A percentile compares a stretch with the other conserved stretches of the same genome.
Evolutionary conservation across 2,797 vertebrate genomes (phyloP).

Genomic region (Parambassis ranga): DNA sequence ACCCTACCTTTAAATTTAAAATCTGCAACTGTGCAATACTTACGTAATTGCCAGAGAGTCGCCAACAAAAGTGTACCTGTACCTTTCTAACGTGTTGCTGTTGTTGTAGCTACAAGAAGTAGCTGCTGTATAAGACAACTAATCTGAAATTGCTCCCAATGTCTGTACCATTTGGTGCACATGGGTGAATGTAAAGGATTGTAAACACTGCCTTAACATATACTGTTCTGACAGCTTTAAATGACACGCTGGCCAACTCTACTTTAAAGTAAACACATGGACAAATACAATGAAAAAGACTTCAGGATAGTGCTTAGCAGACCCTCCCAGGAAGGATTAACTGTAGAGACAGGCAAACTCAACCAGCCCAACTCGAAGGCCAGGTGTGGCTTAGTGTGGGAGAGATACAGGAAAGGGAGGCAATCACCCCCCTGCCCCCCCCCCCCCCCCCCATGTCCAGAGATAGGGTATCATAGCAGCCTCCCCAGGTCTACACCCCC

Average conservation of each 20-base stretch:
- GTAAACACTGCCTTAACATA: too few species aligned
- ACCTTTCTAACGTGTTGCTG: too few species aligned
- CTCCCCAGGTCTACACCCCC: slow-evolving; percentile 39
- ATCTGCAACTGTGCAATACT: too few species aligned
- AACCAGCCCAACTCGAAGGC: slow-evolving; percentile 6
- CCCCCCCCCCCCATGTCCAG: neutral
- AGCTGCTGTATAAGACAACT: too few species aligned
- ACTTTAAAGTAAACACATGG: neutral
- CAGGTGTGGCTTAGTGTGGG: slow-evolving; percentile 64
- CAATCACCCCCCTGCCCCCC: slow-evolving; percentile 8
- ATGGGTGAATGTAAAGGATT: too few species aligned
- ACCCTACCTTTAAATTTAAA: too few species aligned
- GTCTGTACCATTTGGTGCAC: too few species aligned
- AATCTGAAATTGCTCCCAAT: neutral
- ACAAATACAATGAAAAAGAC: neutral
- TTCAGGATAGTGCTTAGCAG: neutral
- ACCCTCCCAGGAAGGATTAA: slow-evolving; percentile 15
- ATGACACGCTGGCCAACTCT: neutral
- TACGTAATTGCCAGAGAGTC: too few species aligned
- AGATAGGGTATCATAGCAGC: slow-evolving; percentile 53
- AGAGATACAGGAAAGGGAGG: slow-evolving; percentile 62
- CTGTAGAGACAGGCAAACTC: slow-evolving; percentile 1
- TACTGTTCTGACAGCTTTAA: too few species aligned
- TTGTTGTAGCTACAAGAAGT: too few species aligned
- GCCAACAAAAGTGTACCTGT: too few species aligned